phyloP scores from a whole-genome alignment of 1,140 invertebrate species.

The Panagrolaimus sp. region DNA sequence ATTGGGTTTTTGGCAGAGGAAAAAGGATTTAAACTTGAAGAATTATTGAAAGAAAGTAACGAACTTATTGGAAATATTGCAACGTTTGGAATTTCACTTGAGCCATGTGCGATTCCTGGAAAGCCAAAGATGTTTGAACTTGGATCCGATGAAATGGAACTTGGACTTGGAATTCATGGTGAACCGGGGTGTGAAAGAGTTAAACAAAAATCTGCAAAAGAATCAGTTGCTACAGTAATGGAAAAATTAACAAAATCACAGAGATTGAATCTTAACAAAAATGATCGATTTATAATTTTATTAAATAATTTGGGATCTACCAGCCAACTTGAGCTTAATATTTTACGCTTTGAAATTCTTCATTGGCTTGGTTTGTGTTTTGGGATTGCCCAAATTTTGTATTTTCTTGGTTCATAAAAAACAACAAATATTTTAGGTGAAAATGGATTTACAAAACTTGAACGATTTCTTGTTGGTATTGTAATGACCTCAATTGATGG shows the following conservation, averaged over 20 bases:
- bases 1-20: conserved; percentile 70
- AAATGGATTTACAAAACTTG: conserved; percentile 63
- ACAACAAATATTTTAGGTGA: conserved; percentile 63
- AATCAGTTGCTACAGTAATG: conserved; percentile 39
- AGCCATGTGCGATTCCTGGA: conserved; percentile 71
- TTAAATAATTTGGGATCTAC: conserved; percentile 76
- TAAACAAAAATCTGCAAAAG: conserved; percentile 62
- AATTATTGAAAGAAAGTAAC: conserved; percentile 60
- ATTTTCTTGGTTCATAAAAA: no score
- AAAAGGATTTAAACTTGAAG: conserved; percentile 64
- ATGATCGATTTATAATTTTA: conserved; percentile 65
- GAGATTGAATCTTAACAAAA: conserved; percentile 25
- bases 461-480: conserved; percentile 69
- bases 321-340: conserved; percentile 73
- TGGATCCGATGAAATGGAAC: conserved; percentile 69
- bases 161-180: conserved; percentile 78
- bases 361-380: conserved; percentile 59
- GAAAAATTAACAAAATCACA: conserved; percentile 29
- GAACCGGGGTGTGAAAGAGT: conserved; percentile 74
- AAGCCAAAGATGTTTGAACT: conserved; percentile 68
- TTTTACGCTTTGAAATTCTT: conserved; percentile 70
- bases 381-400: not conserved
- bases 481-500: conserved; percentile 77
- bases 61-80: conserved; percentile 62
- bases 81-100: conserved; percentile 71